Conservation (phyloP, 2,113 vertebrate species). For the Morone saxatilis region DNA sequence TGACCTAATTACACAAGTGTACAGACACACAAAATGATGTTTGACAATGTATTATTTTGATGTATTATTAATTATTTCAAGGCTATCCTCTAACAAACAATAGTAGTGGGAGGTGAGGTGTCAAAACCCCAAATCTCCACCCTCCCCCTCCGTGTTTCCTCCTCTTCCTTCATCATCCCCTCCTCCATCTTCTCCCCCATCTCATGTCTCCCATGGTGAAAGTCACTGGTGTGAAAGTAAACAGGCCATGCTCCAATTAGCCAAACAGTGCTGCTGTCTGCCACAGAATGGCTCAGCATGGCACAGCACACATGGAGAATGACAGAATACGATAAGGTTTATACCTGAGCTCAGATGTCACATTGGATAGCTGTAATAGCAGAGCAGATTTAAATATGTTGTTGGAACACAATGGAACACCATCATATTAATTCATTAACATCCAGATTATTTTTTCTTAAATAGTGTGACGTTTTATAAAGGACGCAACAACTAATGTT, state of each 20-base stretch:
- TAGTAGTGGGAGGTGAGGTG: neutral
- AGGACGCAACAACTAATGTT: neutral
- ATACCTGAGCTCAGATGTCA: neutral
- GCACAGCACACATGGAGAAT: neutral
- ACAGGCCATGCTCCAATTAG: constrained; percentile 77
- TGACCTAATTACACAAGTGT: neutral
- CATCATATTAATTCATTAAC: neutral
- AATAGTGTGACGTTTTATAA: neutral
- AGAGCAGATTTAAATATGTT: neutral
- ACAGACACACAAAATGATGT: neutral
- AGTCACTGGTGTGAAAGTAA: constrained; percentile 80
- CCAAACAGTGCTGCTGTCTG: constrained; percentile 38
- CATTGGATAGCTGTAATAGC: neutral
- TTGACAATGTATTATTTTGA: neutral
- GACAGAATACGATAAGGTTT: neutral
- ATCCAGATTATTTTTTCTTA: neutral
- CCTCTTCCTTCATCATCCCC: constrained; percentile 7
- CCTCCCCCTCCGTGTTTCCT: constrained; percentile 3
- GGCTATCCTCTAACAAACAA: constrained; percentile 19
- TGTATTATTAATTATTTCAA: neutral
- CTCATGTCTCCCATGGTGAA: constrained; percentile 42
- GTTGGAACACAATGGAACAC: neutral
- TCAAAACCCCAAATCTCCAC: neutral
- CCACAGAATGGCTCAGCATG: constrained; percentile 13
- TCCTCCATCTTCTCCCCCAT: constrained; percentile 47